These are phyloP conservation scores for Cataglyphis cursor DNA, from an alignment of 2,888 invertebrate species.

Conservation along the genomic window DNA sequence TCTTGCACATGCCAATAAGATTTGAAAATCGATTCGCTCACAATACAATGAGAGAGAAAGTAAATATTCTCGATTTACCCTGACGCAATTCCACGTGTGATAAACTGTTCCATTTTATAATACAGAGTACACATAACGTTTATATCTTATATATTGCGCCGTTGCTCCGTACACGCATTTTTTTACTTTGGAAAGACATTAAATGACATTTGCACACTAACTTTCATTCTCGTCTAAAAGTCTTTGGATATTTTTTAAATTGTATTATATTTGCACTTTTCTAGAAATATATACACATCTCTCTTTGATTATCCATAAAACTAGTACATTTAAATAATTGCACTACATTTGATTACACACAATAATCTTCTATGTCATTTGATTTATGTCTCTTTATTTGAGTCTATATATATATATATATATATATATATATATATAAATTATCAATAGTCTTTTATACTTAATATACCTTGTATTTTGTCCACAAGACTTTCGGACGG, in stretches of 20 bases:
- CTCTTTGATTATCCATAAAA: conserved; percentile 17
- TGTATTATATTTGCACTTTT: neutral
- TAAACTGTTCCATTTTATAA: neutral
- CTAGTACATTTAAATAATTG: conserved; percentile 21
- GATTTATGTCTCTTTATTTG: conserved; percentile 4
- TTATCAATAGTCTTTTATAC: conserved; percentile 1
- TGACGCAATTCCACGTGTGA: conserved; percentile 73
- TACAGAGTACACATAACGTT: neutral
- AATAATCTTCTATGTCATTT: conserved; percentile 7
- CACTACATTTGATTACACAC: conserved; percentile 30
- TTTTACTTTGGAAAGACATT: conserved; percentile 11
- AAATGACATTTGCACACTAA: neutral
- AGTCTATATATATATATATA: conserved; percentile 22
- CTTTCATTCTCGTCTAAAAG: conserved; percentile 36
- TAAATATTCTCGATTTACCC: conserved; percentile 57
- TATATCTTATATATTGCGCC: conserved; percentile 16
- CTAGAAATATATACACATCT: neutral
- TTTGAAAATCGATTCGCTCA: conserved; percentile 41
- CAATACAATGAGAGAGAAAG: conserved; percentile 72
- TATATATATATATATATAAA: conserved; percentile 16
- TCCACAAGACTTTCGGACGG: conserved; percentile 38
- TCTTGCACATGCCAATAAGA: conserved; percentile 68
- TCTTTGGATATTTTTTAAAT: conserved; percentile 39
- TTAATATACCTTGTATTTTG: conserved; percentile 15
- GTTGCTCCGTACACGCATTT: neutral